Percentiles rank a stretch among this genome's conserved stretches.
Conservation (phyloP, 2,888 invertebrate species). For the Hirtodrosophila alboralis region DNA sequence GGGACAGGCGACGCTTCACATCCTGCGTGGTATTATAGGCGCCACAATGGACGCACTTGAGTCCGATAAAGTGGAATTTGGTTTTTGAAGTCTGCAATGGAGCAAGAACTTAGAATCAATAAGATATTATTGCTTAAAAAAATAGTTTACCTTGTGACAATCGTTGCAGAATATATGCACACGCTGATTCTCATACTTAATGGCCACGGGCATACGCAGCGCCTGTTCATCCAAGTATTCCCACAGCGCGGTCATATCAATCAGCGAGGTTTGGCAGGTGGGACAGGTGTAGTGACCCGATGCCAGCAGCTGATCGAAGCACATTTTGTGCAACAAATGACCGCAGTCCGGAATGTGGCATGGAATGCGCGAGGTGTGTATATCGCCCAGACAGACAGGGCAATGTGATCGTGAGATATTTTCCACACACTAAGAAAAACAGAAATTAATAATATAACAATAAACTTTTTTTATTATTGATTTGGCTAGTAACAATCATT, state of each 20-base stretch:
- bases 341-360: conserved; percentile 96
- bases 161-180: conserved; percentile 95
- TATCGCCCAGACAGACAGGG: conserved; percentile 95
- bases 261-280: conserved; percentile 93
- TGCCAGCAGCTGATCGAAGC: conserved; percentile 89
- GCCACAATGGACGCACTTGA: conserved; percentile 94
- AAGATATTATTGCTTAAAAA: not conserved
- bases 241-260: conserved; percentile 91
- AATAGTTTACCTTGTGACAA: conserved; percentile 90
- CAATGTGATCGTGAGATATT: conserved; percentile 95
- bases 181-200: conserved; percentile 91
- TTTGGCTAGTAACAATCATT: too few species aligned
- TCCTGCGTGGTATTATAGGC: conserved; percentile 95
- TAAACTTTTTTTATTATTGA: too few species aligned
- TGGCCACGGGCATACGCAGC: conserved; percentile 92
- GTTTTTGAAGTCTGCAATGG: conserved; percentile 89
- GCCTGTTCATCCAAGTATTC: conserved; percentile 93
- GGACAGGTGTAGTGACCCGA: conserved; percentile 95
- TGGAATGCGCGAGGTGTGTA: conserved; percentile 94
- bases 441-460: conserved; percentile 5
- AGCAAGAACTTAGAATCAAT: not conserved
- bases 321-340: conserved; percentile 93
- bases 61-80: conserved; percentile 93
- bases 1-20: conserved; percentile 81
- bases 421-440: conserved; percentile 92